Base-by-base conservation (phyloP, 2,113 vertebrate species). In the Eulacestoma nigropectus region DNA sequence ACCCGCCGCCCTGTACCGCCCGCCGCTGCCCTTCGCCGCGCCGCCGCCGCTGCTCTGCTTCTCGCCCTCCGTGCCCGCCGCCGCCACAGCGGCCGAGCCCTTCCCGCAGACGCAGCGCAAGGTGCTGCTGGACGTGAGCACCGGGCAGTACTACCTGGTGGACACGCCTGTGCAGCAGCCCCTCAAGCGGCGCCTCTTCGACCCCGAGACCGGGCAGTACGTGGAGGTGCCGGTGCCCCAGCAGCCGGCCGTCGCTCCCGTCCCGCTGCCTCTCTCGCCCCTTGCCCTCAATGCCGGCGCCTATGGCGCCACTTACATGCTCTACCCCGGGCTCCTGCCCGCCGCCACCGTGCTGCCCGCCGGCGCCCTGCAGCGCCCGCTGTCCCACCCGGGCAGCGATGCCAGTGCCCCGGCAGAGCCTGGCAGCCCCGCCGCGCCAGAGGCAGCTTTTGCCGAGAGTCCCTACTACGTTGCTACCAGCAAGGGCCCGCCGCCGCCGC, bases 151-250 rank as follows among this genome's bases (percentile, higher is more conserved):
- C 97, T 99, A 99, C 95, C 97, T 99, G 87, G 99, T 99, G 80
- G 99, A 99, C 96, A 98, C 99, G 2, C 99, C 99, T 0, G 95
- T 99, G n/a, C 98, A 98, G 91, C 98, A 95, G 90, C 98, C 97
- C 23, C 98, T 98, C 2, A 99, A 98, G 73, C 98, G 98, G 64
- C 98, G 99, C 69, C 98, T 99, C 15, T 99, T 99, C 77, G 99
- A 99, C 92, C 99, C 99, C 1, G 99, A 99, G 93, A 99, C 99
- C 0, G 99, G 99, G 16, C 99, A 99, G 95, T 99, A 99, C 15
- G 99, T 99, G 84, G 99, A 99, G 9, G 98, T 99, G 41, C 99
- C 99, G 1, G 63, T 99, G 96, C 97, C 98, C 2, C 98, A 98
- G 91, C 98, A 97, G 73, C 97, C 97, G 10, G 78, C 98, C 6